phyloP scores from a whole-genome alignment of 2,797 vertebrate genomes.

The Sandelia bainsii region DNA sequence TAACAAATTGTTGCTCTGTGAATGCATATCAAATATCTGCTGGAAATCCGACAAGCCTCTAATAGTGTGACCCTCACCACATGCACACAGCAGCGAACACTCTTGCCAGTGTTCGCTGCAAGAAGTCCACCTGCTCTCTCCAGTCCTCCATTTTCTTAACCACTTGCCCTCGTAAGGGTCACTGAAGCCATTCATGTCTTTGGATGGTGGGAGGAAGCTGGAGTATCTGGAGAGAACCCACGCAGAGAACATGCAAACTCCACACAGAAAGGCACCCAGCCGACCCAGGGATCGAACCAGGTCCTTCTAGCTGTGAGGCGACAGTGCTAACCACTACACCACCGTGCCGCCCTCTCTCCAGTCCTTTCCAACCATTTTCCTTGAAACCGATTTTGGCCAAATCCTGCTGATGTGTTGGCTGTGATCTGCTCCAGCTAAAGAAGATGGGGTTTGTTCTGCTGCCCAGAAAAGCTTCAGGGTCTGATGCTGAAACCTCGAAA shows the following conservation, averaged over 20 bases:
- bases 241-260: no score
- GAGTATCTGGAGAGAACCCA: no score
- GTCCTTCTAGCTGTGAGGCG: no score
- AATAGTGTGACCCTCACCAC: conserved; percentile 31
- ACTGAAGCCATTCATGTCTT: no score
- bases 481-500: conserved; percentile 58
- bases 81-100: conserved; percentile 22
- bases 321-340: no score
- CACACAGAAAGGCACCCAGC: no score
- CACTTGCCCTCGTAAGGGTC: no score
- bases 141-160: no score
- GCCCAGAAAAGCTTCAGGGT: conserved; percentile 59
- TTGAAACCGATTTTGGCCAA: conserved; percentile 32
- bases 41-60: conserved; percentile 52
- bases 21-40: conserved; percentile 55
- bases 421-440: conserved; percentile 40
- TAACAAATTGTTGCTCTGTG: conserved; percentile 59
- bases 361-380: conserved; percentile 61
- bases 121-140: conserved; percentile 72
- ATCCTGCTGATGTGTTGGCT: conserved; percentile 61
- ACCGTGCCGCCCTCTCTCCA: no score
- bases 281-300: no score
- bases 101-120: no score
- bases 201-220: no score
- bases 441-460: conserved; percentile 58